Conservation (phyloP, 1,140 invertebrate species). For the Brevipalpus yothersi region DNA sequence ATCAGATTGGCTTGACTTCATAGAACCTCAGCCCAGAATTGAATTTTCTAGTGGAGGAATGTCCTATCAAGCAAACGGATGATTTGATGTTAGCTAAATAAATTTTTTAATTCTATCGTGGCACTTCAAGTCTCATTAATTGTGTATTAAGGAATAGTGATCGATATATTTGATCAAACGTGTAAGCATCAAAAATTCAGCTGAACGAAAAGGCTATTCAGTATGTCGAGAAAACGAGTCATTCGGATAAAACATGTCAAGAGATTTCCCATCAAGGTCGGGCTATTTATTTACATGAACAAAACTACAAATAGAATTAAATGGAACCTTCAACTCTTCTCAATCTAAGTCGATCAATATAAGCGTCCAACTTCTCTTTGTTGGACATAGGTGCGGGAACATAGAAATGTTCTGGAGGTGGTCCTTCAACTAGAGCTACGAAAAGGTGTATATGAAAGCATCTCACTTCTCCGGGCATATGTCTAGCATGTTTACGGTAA, state of each 20-base stretch:
- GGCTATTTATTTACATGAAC: too few relatives aligned
- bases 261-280: too few relatives aligned
- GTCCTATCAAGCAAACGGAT: not conserved
- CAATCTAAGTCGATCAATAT: not conserved
- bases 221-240: too few relatives aligned
- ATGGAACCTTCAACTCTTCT: not conserved
- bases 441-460: conserved; percentile 69
- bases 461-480: conserved; percentile 36
- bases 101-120: not conserved
- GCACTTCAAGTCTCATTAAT: not conserved
- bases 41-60: conserved; percentile 12
- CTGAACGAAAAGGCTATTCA: too few relatives aligned
- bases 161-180: too few relatives aligned
- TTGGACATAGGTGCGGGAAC: not conserved
- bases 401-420: conserved; percentile 52
- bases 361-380: not conserved
- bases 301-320: not conserved
- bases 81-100: not conserved
- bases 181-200: too few relatives aligned
- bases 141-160: not conserved
- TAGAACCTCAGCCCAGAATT: conserved; percentile 42
- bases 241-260: too few relatives aligned
- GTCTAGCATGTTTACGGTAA: conserved; percentile 47
- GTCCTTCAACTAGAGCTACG: conserved; percentile 68
- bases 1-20: conserved; percentile 96